A percentile compares a stretch with the other conserved stretches of the same genome.
phyloP scores from a whole-genome alignment of 2,797 vertebrate genomes.

The Tokudaia tokunoshimensis region DNA sequence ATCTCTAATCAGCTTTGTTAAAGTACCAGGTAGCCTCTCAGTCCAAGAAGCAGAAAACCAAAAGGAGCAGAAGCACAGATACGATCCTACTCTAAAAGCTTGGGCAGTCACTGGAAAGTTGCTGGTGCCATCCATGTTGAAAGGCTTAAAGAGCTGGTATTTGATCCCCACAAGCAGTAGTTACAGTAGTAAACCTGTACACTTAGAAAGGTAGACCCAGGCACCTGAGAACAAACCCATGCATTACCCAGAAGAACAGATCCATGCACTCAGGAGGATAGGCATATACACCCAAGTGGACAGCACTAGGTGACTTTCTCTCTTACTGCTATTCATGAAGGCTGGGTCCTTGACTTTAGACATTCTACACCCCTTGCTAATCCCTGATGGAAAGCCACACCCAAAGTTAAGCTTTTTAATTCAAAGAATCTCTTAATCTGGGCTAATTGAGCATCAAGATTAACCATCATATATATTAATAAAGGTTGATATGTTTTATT shows the following conservation, averaged over 20 bases:
- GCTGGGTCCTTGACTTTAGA: background rate
- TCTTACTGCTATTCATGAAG: background rate
- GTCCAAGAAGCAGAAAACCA: background rate
- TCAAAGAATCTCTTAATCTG: background rate
- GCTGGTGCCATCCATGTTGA: background rate
- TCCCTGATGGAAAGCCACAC: background rate
- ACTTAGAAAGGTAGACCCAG: background rate
- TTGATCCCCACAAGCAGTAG: background rate
- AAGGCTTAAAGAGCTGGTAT: background rate
- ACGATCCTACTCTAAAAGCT: background rate
- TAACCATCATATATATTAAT: constrained; percentile 15
- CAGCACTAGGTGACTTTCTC: background rate
- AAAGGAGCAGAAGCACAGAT: background rate
- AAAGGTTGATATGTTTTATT: constrained; percentile 26
- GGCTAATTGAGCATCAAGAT: background rate
- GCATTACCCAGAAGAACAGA: background rate
- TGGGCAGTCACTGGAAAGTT: background rate
- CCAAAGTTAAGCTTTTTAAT: background rate
- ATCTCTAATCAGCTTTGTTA: constrained; percentile 17
- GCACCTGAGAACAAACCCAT: background rate
- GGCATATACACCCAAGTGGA: background rate
- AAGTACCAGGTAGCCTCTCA: background rate
- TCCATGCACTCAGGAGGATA: background rate
- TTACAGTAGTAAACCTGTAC: background rate
- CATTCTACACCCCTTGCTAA: background rate